A percentile compares a stretch with the other conserved stretches of the same genome.
Conservation (phyloP, 2,797 vertebrate species). For the Premnoplex brunnescens region DNA sequence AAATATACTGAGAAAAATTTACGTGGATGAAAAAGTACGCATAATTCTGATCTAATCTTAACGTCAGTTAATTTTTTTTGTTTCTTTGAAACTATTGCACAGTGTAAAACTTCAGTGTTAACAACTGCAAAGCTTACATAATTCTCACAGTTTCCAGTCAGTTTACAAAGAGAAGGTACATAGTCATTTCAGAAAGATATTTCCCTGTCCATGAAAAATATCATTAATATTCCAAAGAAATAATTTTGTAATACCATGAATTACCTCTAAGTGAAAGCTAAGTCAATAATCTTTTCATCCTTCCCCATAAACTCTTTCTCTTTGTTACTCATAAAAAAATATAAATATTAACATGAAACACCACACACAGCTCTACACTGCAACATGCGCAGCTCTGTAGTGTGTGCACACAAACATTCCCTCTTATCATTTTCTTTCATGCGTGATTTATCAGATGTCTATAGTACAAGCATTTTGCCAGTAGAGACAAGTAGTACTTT, state of each 20-base stretch:
- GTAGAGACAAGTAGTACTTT: slow-evolving; percentile 40
- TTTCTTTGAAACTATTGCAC: not conserved
- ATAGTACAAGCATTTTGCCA: slow-evolving; percentile 4
- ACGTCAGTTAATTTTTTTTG: not conserved
- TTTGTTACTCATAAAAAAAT: not conserved
- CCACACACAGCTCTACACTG: not conserved
- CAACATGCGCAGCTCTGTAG: not conserved
- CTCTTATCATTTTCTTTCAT: slow-evolving; percentile 3
- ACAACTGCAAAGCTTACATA: not conserved
- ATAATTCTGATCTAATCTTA: not conserved
- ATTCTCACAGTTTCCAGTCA: not conserved
- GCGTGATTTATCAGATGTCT: not conserved
- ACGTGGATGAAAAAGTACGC: not conserved
- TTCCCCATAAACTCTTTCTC: not conserved
- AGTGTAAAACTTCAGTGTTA: not conserved
- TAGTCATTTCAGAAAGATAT: not conserved
- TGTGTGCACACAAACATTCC: slow-evolving; percentile 20
- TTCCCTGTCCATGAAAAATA: not conserved
- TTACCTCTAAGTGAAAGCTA: not conserved
- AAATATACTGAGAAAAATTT: not conserved
- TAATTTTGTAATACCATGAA: not conserved
- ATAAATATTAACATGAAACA: not conserved
- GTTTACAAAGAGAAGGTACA: not conserved
- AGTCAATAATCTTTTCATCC: not conserved
- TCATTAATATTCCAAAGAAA: not conserved